phyloP scores from a whole-genome alignment of 1,140 invertebrate genomes.

The Steinernema feltiae region DNA sequence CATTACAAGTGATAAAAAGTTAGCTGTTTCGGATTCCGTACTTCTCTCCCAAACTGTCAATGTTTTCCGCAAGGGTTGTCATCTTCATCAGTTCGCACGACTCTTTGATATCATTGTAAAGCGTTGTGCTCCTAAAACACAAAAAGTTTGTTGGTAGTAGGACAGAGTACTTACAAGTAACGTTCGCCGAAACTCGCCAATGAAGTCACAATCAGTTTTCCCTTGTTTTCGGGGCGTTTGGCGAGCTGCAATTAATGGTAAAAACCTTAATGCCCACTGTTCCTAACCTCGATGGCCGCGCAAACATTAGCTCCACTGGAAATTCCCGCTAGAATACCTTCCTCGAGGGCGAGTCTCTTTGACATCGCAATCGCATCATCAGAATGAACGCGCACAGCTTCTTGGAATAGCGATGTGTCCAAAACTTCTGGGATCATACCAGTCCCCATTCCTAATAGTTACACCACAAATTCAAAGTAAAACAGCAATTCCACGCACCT shows the following conservation, averaged over 20 bases:
- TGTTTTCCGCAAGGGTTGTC: slow-evolving; percentile 20
- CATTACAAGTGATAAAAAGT: neutral
- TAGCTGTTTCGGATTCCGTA: neutral
- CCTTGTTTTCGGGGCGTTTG: slow-evolving; percentile 46
- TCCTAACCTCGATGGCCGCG: slow-evolving; percentile 31
- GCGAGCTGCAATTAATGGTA: slow-evolving; percentile 30
- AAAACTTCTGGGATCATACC: slow-evolving; percentile 45
- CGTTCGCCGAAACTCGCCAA: slow-evolving; percentile 44
- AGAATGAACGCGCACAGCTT: slow-evolving; percentile 44
- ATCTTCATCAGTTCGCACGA: slow-evolving; percentile 24
- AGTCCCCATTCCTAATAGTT: slow-evolving; percentile 45
- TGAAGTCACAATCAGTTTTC: slow-evolving; percentile 48
- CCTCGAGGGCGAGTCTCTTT: slow-evolving; percentile 43
- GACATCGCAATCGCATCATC: slow-evolving; percentile 51
- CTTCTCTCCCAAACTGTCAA: neutral
- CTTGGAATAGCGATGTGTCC: slow-evolving; percentile 39
- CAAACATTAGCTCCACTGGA: slow-evolving; percentile 45
- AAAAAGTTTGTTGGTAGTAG: neutral
- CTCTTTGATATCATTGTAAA: slow-evolving; percentile 30
- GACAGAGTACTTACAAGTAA: slow-evolving; percentile 37
- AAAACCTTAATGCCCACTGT: slow-evolving; percentile 1
- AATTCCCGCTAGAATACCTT: slow-evolving; percentile 44
- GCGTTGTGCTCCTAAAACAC: slow-evolving; percentile 26
- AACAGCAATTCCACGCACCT: slow-evolving; percentile 15
- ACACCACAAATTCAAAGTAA: slow-evolving; percentile 17